Conservation (phyloP, 2,888 invertebrate species). For the Hofmannophila pseudospretella region DNA sequence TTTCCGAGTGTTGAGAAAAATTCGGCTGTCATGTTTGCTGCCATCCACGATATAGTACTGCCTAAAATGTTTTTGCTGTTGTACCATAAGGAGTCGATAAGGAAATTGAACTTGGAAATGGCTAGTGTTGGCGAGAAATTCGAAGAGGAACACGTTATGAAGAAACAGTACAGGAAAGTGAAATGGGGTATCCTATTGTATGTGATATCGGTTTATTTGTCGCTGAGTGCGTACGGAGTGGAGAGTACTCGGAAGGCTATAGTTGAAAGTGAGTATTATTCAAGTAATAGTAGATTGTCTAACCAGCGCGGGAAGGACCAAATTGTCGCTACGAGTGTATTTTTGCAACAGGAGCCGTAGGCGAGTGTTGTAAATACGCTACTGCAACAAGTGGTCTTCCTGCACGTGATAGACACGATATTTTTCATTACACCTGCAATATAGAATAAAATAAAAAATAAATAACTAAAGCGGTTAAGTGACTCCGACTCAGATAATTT, state of each 20-base stretch:
- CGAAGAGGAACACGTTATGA: constrained; percentile 49
- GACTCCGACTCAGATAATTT: no score
- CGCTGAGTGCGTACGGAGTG: constrained; percentile 51
- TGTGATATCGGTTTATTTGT: constrained; percentile 53
- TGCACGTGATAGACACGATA: no score
- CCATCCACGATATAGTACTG: constrained; percentile 60
- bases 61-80: constrained; percentile 55
- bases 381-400: no score
- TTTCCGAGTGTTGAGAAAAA: constrained; percentile 63
- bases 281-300: no score
- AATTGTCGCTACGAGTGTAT: no score
- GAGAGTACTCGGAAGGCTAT: constrained; percentile 49
- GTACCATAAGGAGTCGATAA: constrained; percentile 55
- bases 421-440: no score
- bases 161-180: constrained; percentile 49
- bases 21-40: constrained; percentile 62
- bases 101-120: constrained; percentile 59
- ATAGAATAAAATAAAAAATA: no score
- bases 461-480: no score
- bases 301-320: no score
- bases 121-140: constrained; percentile 43
- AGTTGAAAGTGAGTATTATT: constrained; percentile 15
- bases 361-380: no score
- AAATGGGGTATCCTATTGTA: constrained; percentile 50
- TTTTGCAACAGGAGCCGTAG: no score